Evolutionary conservation across 37 sponge, comb jelly and placozoan species (phyloP).

Genomic region (Dysidea cf. avara): DNA sequence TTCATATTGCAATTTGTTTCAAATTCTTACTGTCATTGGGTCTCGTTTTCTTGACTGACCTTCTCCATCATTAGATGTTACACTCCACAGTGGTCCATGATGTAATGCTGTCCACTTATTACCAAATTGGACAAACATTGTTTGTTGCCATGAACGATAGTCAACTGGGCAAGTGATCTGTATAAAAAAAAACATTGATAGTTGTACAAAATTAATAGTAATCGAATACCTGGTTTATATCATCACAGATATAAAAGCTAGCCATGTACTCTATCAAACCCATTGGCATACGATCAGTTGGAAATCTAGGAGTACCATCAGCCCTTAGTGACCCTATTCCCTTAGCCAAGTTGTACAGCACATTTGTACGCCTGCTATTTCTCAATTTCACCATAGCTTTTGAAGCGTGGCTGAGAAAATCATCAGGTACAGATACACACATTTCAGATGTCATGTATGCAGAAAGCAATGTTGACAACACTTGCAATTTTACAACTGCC

Average conservation of each 20-base stretch:
- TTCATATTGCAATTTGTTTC: background rate
- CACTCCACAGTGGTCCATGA: slow-evolving; percentile 20
- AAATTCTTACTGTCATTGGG: too few species aligned
- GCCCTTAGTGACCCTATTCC: slow-evolving; percentile 8
- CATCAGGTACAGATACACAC: slow-evolving; percentile 16
- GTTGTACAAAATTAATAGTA: too few species aligned
- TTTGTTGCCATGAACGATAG: slow-evolving; percentile 7
- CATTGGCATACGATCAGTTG: background rate
- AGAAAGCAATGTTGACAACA: too few species aligned
- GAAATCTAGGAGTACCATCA: background rate
- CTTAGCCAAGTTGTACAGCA: slow-evolving; percentile 7
- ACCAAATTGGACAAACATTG: slow-evolving; percentile 18
- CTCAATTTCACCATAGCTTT: slow-evolving; percentile 1
- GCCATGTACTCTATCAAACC: slow-evolving; percentile 15
- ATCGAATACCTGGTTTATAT: background rate
- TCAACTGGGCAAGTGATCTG: slow-evolving; percentile 2
- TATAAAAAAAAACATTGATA: too few species aligned
- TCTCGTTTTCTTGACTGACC: background rate
- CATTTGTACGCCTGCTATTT: background rate
- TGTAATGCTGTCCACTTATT: slow-evolving; percentile 17
- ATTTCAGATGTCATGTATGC: too few species aligned
- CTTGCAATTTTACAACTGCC: too few species aligned
- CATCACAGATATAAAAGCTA: slow-evolving; percentile 3
- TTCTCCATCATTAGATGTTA: slow-evolving; percentile 8
- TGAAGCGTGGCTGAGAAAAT: slow-evolving; percentile 15